Percentiles rank a stretch among this genome's conserved stretches.
These are phyloP conservation scores for Lagorchestes hirsutus DNA, from an alignment of 2,797 vertebrate genomes.

Conservation along the genomic window DNA sequence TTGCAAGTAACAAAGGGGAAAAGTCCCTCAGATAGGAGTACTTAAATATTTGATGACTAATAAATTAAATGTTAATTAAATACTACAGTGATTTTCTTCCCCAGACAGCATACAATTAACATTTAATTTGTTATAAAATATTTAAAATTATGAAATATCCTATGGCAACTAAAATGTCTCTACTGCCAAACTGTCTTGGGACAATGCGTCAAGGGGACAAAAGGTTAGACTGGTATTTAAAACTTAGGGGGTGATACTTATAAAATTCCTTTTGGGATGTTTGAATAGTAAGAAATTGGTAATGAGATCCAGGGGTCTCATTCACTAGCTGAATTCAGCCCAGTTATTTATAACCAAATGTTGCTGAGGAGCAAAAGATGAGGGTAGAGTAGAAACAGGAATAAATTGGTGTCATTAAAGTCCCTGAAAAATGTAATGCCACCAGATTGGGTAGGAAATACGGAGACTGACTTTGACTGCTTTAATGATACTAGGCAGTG, in stretches of 20 bases:
- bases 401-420: slow-evolving; percentile 6
- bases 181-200: slow-evolving; percentile 80
- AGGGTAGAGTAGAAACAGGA: background rate
- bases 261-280: slow-evolving; percentile 64
- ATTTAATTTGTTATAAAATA: slow-evolving; percentile 90
- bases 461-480: background rate
- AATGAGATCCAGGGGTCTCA: slow-evolving; percentile 61
- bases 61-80: slow-evolving; percentile 90
- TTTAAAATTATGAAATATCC: slow-evolving; percentile 88
- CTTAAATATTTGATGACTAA: slow-evolving; percentile 90
- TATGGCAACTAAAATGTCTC: slow-evolving; percentile 85
- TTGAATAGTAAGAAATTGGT: slow-evolving; percentile 65
- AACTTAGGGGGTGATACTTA: slow-evolving; percentile 63
- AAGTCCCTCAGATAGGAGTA: slow-evolving; percentile 79
- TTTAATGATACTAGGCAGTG: slow-evolving; percentile 15
- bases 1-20: slow-evolving; percentile 77
- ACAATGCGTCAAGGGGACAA: slow-evolving; percentile 80
- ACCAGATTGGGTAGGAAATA: slow-evolving; percentile 18
- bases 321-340: slow-evolving; percentile 65
- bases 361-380: slow-evolving; percentile 32
- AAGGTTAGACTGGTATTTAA: slow-evolving; percentile 81
- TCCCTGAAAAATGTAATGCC: slow-evolving; percentile 20
- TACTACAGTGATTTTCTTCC: slow-evolving; percentile 85
- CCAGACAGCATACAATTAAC: slow-evolving; percentile 88
- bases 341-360: slow-evolving; percentile 35